A percentile compares a stretch with the other conserved stretches of the same genome.
Conservation (phyloP, 2,113 vertebrate genomes). For the Nanorana parkeri region DNA sequence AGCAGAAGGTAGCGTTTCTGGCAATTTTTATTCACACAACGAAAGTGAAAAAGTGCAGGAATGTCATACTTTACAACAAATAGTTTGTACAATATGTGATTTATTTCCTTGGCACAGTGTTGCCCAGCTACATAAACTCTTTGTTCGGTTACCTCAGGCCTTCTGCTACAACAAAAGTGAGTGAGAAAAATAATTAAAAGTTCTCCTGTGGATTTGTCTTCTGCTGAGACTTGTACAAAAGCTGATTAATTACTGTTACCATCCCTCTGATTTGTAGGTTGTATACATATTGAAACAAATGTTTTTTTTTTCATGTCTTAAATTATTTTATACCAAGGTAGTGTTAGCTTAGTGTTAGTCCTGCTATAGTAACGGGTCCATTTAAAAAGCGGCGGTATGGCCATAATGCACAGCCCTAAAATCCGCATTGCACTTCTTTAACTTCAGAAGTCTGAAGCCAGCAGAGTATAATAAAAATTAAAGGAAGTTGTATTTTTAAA, state of each 20-base stretch:
- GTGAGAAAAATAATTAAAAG: constrained; percentile 51
- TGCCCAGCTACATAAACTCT: constrained; percentile 50
- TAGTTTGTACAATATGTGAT: constrained; percentile 37
- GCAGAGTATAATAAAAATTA: too few species aligned
- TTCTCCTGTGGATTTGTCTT: constrained; percentile 22
- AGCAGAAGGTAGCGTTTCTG: background rate
- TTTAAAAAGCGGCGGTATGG: too few species aligned
- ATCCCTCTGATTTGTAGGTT: background rate
- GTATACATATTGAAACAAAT: background rate
- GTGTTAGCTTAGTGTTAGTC: too few species aligned
- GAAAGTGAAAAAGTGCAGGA: background rate
- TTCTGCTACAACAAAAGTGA: constrained; percentile 20
- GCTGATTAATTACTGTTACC: constrained; percentile 5
- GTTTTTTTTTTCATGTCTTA: too few species aligned
- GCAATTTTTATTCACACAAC: constrained; percentile 5
- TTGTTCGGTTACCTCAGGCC: constrained; percentile 46
- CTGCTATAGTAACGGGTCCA: too few species aligned
- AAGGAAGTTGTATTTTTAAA: too few species aligned
- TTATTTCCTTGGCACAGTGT: constrained; percentile 43
- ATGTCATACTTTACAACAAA: constrained; percentile 12
- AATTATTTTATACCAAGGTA: too few species aligned
- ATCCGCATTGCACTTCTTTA: too few species aligned
- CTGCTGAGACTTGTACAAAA: constrained; percentile 10
- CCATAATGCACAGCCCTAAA: too few species aligned
- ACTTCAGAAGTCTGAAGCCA: too few species aligned